Evolutionary conservation across 2,888 invertebrate species (phyloP), one percentile per base, ranked within the genome.

Genomic region (Tenthredo scrophulariae): DNA sequence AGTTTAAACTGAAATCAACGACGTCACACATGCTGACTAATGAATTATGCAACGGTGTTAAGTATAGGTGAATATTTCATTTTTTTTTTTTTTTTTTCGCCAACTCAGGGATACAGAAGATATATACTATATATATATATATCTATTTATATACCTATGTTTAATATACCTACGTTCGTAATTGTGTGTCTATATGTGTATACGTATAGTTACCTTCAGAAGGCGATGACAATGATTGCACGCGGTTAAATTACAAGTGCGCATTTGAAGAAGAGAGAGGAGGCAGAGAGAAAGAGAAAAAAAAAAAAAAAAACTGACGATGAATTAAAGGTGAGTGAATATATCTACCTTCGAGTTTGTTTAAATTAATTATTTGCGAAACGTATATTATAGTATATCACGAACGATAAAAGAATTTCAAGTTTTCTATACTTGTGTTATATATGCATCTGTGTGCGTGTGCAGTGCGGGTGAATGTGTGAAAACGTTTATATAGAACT

Each of bases 1-100:
- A 74, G 43, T 70, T 70, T 74, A 22, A 74, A 43, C 72, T 74
- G 40, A 74, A 74, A 74, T 74, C 72, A n/a, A 74, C 22, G 40
- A n/a, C 72, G 72, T 43, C 43, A 74, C 15, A 22, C 13, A 22
- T 74, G 72, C 72, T 74, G 72, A 37, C 40, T 74, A 74, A 74
- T 43, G 40, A 74, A 74, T 74, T 74, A 74, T 74, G 40, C 72
- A 74, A 74, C 22, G 13, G n/a, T n/a, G 40, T 13, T 43, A 22
- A 67, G 15, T 62, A 62, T 62, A 58, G 18, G 22, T 58, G 46
- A 58, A 58, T 58, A n/a, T 58, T 58, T 9, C 18, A n/a, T 58
- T 58, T 9, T 58, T 58, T 58, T 54, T 54, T 54, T 54, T 58
- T 58, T 22, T 62, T 62, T 62, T 62, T 13, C 26, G 62, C 62